A percentile compares a stretch with the other conserved stretches of the same genome.
phyloP scores from a whole-genome alignment of 2,888 invertebrate genomes.

The Cynaeus angustus region DNA sequence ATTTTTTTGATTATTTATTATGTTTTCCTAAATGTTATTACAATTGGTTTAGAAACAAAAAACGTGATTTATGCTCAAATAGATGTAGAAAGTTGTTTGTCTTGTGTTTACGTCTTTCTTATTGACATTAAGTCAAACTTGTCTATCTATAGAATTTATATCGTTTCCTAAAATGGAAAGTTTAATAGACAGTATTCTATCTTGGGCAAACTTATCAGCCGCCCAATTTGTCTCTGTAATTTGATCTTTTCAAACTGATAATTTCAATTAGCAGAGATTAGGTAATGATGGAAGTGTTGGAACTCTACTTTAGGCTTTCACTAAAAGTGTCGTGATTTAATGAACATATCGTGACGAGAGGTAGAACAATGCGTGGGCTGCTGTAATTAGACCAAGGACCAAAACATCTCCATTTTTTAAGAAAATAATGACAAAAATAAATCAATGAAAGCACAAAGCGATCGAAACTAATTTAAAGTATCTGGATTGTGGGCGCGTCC shows the following conservation, averaged over 20 bases:
- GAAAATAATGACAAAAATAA: too few relatives aligned
- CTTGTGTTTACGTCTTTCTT: neutral
- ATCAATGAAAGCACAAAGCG: too few relatives aligned
- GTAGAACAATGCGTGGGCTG: constrained; percentile 6
- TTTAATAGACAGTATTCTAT: constrained; percentile 3
- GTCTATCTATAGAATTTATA: constrained; percentile 1
- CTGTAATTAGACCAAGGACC: neutral
- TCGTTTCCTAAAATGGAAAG: constrained; percentile 5
- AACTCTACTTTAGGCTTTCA: constrained; percentile 12
- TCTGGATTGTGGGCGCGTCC: constrained; percentile 1
- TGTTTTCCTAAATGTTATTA: neutral
- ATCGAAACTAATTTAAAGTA: too few relatives aligned
- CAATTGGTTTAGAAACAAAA: too few relatives aligned
- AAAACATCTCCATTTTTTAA: too few relatives aligned
- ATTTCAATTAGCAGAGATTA: constrained; percentile 23
- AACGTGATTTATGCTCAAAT: neutral
- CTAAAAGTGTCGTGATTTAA: neutral
- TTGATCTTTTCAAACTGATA: constrained; percentile 11
- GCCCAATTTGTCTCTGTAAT: constrained; percentile 17
- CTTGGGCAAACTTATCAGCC: constrained; percentile 4
- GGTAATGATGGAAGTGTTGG: constrained; percentile 7
- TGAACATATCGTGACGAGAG: too few relatives aligned
- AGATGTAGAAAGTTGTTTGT: neutral
- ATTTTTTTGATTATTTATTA: neutral
- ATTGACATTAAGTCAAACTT: neutral